Conservation (phyloP, 2,113 vertebrate genomes). For the Eleginops maclovinus region DNA sequence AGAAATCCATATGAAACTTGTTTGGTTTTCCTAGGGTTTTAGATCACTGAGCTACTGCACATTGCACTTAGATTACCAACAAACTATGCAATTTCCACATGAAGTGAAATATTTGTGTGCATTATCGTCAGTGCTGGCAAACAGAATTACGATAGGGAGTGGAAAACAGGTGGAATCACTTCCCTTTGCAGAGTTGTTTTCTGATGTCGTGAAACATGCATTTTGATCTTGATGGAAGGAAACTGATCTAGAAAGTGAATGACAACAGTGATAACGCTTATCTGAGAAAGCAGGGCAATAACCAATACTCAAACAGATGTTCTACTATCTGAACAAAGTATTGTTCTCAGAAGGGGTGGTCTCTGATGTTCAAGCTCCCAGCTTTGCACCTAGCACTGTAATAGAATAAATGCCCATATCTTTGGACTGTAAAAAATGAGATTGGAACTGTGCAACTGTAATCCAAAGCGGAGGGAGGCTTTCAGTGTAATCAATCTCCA, state of each 20-base stretch:
- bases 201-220: constrained; percentile 44
- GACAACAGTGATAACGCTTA: constrained; percentile 72
- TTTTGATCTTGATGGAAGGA: constrained; percentile 67
- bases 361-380: constrained; percentile 64
- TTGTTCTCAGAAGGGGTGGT: constrained; percentile 66
- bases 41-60: constrained; percentile 21
- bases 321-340: constrained; percentile 65
- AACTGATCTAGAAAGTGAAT: constrained; percentile 62
- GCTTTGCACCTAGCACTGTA: constrained; percentile 72
- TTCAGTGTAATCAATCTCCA: constrained; percentile 85
- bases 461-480: constrained; percentile 78
- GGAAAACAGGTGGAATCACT: constrained; percentile 28
- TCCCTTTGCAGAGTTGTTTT: constrained; percentile 34
- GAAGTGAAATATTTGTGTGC: constrained; percentile 21
- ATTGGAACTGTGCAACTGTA: constrained; percentile 75
- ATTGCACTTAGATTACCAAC: constrained; percentile 6
- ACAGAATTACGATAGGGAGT: constrained; percentile 1
- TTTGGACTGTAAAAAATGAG: constrained; percentile 71
- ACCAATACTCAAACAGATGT: constrained; percentile 63
- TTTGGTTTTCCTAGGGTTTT: constrained; percentile 47
- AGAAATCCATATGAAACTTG: constrained; percentile 66
- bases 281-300: constrained; percentile 63
- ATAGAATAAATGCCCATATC: constrained; percentile 80
- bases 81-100: constrained; percentile 19
- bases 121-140: constrained; percentile 27